Base-by-base conservation (phyloP, 2,888 invertebrate genomes). In the Abrostola triplasia region DNA sequence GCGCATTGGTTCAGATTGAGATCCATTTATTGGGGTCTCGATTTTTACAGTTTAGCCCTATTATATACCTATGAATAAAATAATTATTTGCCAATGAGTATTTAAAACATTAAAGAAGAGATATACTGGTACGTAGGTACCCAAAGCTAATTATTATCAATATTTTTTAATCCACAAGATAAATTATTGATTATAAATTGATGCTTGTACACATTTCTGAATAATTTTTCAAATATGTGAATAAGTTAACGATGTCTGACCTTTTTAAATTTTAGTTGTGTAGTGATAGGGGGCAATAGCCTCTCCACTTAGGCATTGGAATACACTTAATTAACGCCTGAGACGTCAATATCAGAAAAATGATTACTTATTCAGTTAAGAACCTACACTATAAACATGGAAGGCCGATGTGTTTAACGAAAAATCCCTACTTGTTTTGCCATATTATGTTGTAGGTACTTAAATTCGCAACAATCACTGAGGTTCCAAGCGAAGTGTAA, bases 21-120 rank as follows among this genome's bases (percentile, higher is more conserved):
- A 68, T 49, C 55, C 38, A 56, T 74, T 76, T 64, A 67, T 64
- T 55, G 36, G 57, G 44, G 8, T 56, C 72, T 69, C 68, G 63
- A 55, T 62, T 36, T 60, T 9, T 40, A 51, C 48, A 51, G 37
- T 56, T 59, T 12, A 48, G 51, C 24, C 8, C 35, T 42, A 40
- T 60, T 57, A 55, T 55, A 47, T 47, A 24, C 24, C 42, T 50
- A 48, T 40, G 5, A 51, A 36, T 6, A 40, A 49, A 60, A 58
- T 50, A 57, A n/a, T n/a, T 24, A 24, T 24, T 24, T 24, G 24
- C 24, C 24, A 24, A 4, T 24, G 24, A 24, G 24, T 24, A 24
- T 24, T 24, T 24, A 24, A 1, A 24, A 24, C 24, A 24, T 24
- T 24, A 24, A 24, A 24, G 24, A 24, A 24, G 4, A 24, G 24